A percentile compares a stretch with the other conserved stretches of the same genome.
These are phyloP conservation scores for Mastomys coucha DNA, from an alignment of 2,113 vertebrate genomes.

Conservation along the genomic window DNA sequence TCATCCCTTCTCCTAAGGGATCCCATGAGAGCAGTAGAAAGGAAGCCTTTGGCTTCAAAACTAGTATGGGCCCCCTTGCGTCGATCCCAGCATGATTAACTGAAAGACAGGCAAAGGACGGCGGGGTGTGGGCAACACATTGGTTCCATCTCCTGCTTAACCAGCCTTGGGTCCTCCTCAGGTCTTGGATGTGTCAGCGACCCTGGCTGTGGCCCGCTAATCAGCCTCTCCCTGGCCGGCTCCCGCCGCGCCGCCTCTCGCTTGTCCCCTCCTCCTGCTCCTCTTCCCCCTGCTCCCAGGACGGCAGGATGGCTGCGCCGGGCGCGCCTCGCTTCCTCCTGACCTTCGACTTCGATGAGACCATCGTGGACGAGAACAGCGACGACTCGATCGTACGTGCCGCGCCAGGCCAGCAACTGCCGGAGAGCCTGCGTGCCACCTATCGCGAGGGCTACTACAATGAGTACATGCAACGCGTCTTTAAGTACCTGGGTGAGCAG, in stretches of 20 bases:
- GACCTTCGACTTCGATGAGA: conserved; percentile 98
- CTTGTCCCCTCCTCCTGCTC: conserved; percentile 72
- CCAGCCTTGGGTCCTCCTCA: conserved; percentile 80
- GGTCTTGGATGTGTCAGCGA: conserved; percentile 77
- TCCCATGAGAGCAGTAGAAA: background rate
- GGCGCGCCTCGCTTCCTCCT: conserved; percentile 91
- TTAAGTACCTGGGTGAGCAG: conserved; percentile 94
- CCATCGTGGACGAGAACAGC: conserved; percentile 96
- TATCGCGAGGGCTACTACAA: conserved; percentile 93
- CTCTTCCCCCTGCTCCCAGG: conserved; percentile 85
- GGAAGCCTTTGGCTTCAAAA: background rate
- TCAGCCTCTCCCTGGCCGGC: conserved; percentile 73
- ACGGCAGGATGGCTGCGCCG: conserved; percentile 87
- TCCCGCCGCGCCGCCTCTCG: conserved; percentile 76
- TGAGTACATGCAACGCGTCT: conserved; percentile 95
- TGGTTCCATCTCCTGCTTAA: conserved; percentile 39
- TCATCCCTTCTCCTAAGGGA: background rate
- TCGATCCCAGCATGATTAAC: background rate
- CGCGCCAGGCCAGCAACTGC: conserved; percentile 91
- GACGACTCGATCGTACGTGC: conserved; percentile 92
- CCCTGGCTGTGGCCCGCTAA: conserved; percentile 76
- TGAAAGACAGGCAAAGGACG: background rate
- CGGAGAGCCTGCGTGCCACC: conserved; percentile 91
- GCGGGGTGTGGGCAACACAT: background rate
- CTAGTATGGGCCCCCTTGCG: background rate